Percentiles rank a stretch among this genome's conserved stretches.
Conservation (phyloP, 2,113 vertebrate species). For the Equus przewalskii region DNA sequence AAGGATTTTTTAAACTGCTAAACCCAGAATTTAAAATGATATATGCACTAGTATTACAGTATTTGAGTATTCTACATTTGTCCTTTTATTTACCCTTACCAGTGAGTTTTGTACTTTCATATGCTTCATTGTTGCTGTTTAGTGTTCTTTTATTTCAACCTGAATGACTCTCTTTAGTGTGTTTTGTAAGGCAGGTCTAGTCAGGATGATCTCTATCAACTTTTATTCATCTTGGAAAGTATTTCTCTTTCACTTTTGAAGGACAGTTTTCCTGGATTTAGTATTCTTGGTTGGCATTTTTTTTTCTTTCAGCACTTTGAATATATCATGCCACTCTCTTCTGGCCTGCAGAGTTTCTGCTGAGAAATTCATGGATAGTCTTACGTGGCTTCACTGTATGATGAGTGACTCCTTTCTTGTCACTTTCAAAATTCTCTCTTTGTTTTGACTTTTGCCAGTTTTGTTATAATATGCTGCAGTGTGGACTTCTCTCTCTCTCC, state of each 20-base stretch:
- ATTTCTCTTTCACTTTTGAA: not conserved
- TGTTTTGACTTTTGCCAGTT: too few relatives aligned
- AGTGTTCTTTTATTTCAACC: too few relatives aligned
- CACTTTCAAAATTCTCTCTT: too few relatives aligned
- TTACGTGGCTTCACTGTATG: not conserved
- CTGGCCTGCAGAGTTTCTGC: not conserved
- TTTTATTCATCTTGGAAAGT: not conserved
- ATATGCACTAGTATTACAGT: too few relatives aligned
- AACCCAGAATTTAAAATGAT: too few relatives aligned
- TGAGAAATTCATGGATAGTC: not conserved
- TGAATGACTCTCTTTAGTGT: not conserved
- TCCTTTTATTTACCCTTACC: too few relatives aligned
- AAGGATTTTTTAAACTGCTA: too few relatives aligned
- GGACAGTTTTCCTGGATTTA: not conserved
- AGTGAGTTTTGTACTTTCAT: too few relatives aligned
- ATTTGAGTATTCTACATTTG: too few relatives aligned
- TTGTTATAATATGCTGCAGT: too few relatives aligned
- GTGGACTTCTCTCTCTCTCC: too few relatives aligned
- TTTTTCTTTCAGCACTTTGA: not conserved
- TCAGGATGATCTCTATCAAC: not conserved
- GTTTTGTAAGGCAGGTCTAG: not conserved
- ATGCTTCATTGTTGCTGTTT: too few relatives aligned
- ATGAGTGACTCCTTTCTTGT: not conserved
- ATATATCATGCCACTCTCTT: not conserved
- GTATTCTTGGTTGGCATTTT: not conserved